Evolutionary conservation across 2,888 invertebrate genomes (phyloP), one percentile per base, ranked within the genome.

Genomic region (Acholoe squamosa): DNA sequence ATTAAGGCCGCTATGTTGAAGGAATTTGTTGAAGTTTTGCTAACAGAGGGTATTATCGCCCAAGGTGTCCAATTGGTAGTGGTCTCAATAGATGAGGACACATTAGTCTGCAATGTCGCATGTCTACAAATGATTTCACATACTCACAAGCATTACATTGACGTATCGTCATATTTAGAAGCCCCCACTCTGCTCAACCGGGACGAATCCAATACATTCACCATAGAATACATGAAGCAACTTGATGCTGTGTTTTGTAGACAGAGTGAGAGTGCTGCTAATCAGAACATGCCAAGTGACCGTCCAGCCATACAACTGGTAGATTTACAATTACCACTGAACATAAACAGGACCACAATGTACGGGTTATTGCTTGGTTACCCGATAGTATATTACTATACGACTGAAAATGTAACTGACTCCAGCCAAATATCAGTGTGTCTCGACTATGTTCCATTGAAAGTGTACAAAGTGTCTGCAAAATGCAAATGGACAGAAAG

Each of bases 341-440:
- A 43, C 16, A 67, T 91, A 22, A 92, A 92, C 61, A 56, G 34
- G 12, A 91, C 93, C 0, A 92, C 93, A 34, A 61, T 94, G 43
- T 93, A 93, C 91, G 94, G 94, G 31, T 43, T 93, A 28, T 84
- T 93, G 77, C 91, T 94, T 12, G 93, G 93, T 25, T 94, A 93
- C 77, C 94, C 94, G 28, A 91, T 93, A 0, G 84, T 94, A 1
- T 94, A 94, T 71, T 94, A 93, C 93, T 94, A 92, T 91, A 71
- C 91, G 33, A 77, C 88, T 0, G 91, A 76, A 28, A 76, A 22
- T 22, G 80, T 80, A 19, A 5, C 22, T 22, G 67, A 54, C 31
- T 33, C 77, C 28, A 33, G 31, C 0, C 51, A 91, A 43, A n/a
- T 34, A 28, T 91, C 71, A 0, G 93, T 92, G 84, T 93, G 93